Conservation (phyloP, 2,797 vertebrate genomes). For the Bryconaethiops microstoma region DNA sequence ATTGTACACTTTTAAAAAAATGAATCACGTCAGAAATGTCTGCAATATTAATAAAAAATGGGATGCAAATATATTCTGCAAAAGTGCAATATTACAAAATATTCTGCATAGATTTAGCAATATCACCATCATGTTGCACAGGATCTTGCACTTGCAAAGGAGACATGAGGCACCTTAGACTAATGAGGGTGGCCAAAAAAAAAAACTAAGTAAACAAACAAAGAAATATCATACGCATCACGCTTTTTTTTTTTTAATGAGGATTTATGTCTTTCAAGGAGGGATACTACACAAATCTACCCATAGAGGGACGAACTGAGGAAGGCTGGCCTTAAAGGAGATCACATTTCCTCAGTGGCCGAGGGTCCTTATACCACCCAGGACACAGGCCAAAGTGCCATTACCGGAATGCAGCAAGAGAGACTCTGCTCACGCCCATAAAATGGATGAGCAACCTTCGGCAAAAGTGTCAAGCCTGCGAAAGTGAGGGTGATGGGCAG, state of each 20-base stretch:
- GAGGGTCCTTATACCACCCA: constrained; percentile 15
- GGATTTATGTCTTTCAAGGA: background rate
- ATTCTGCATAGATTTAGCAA: background rate
- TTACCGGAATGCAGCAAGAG: constrained; percentile 40
- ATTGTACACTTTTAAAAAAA: background rate
- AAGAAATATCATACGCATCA: no score
- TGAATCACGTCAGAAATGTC: background rate
- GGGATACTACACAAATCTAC: background rate
- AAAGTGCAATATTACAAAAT: background rate
- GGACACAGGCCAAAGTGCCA: constrained; percentile 38
- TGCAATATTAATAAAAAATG: background rate
- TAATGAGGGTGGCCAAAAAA: background rate
- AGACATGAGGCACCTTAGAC: background rate
- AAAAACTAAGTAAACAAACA: background rate
- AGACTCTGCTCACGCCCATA: constrained; percentile 40
- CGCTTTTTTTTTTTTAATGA: background rate
- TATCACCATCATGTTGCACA: background rate
- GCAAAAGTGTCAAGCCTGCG: constrained; percentile 46
- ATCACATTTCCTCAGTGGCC: background rate
- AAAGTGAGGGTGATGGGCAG: constrained; percentile 17
- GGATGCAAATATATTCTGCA: background rate
- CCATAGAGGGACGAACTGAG: background rate
- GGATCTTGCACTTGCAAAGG: background rate
- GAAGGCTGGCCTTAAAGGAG: background rate
- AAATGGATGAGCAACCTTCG: constrained; percentile 41